A percentile compares a stretch with the other conserved stretches of the same genome.
Conservation (phyloP, 2,888 invertebrate genomes). For the Dryadula phaetusa region DNA sequence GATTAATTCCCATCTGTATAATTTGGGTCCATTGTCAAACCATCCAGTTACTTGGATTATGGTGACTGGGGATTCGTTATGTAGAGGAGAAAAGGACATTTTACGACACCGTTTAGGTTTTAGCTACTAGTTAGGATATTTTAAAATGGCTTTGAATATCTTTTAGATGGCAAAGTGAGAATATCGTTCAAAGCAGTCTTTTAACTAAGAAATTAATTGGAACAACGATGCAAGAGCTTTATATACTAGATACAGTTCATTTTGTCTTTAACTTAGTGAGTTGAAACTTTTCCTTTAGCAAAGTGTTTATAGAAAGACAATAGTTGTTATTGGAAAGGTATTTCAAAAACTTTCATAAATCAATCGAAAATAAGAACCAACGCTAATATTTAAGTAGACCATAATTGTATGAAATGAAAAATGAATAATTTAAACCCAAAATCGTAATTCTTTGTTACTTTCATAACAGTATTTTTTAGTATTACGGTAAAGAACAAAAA, state of each 20-base stretch:
- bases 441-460: too few species aligned
- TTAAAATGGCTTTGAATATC: not conserved
- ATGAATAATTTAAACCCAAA: too few species aligned
- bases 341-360: too few species aligned
- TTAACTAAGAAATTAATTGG: slow-evolving; percentile 17
- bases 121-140: not conserved
- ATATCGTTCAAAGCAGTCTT: not conserved
- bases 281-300: not conserved
- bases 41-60: slow-evolving; percentile 48
- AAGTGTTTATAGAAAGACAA: not conserved
- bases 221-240: not conserved
- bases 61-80: slow-evolving; percentile 43
- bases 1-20: slow-evolving; percentile 60
- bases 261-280: not conserved
- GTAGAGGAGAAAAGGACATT: slow-evolving; percentile 29
- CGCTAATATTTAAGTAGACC: too few species aligned
- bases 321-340: not conserved
- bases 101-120: slow-evolving; percentile 24
- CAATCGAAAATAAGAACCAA: too few species aligned
- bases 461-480: not conserved
- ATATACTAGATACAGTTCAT: not conserved
- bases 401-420: too few species aligned
- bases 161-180: not conserved
- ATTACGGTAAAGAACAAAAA: not conserved
- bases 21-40: slow-evolving; percentile 55